These are phyloP conservation scores for Poeciliopsis gracilis DNA, from an alignment of 2,797 vertebrate genomes.

Conservation along the genomic window DNA sequence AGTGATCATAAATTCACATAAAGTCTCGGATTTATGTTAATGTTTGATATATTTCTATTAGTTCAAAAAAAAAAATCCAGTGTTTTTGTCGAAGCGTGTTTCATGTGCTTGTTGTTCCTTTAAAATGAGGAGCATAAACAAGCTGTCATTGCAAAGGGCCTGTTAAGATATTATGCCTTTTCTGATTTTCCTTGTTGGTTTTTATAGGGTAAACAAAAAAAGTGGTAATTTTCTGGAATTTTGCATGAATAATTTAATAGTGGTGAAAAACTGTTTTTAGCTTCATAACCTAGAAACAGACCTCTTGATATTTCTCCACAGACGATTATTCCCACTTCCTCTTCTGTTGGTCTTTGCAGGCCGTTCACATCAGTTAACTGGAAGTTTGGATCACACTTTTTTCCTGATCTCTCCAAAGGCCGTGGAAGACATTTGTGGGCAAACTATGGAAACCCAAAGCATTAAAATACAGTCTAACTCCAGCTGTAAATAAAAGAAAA, in stretches of 20 bases:
- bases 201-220: neutral
- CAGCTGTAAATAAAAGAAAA: slow-evolving; percentile 15
- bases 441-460: slow-evolving; percentile 22
- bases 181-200: neutral
- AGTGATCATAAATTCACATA: neutral
- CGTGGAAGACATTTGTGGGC: slow-evolving; percentile 16
- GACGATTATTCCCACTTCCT: neutral
- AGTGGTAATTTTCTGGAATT: too few relatives aligned
- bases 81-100: neutral
- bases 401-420: neutral
- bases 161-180: neutral
- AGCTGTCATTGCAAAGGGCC: neutral
- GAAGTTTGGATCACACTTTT: neutral
- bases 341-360: neutral
- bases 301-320: neutral
- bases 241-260: neutral
- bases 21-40: neutral
- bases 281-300: neutral
- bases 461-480: slow-evolving; percentile 14
- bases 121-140: neutral
- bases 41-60: neutral
- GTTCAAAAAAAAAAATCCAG: neutral
- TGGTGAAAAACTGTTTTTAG: neutral
- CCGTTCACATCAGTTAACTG: neutral
- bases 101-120: neutral